Evolutionary conservation across 2,888 invertebrate genomes (phyloP).

Genomic region (Tenthredo livida): DNA sequence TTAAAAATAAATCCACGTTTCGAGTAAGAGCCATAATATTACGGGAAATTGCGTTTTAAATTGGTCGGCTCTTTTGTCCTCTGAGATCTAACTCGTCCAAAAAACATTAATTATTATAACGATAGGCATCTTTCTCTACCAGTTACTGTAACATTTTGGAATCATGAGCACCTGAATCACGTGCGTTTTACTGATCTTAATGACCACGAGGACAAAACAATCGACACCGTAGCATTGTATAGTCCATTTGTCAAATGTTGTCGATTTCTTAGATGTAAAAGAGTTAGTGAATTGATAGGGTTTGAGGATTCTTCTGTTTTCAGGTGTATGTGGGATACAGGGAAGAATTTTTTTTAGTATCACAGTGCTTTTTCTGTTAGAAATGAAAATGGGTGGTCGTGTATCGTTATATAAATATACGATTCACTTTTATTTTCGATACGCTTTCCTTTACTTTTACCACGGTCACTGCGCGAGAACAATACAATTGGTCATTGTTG

Average conservation of each 20-base stretch:
- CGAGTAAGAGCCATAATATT: background rate
- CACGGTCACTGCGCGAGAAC: conserved; percentile 42
- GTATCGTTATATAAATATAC: conserved; percentile 16
- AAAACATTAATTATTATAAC: background rate
- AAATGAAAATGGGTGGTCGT: background rate
- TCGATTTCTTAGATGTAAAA: background rate
- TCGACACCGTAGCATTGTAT: background rate
- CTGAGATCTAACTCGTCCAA: background rate
- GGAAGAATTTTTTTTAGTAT: background rate
- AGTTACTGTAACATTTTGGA: background rate
- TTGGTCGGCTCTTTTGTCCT: background rate
- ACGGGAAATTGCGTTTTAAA: background rate
- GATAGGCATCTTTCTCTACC: background rate
- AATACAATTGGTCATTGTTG: conserved; percentile 40
- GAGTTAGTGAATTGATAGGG: background rate
- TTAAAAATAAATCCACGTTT: background rate
- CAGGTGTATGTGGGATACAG: background rate
- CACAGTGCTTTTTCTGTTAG: background rate
- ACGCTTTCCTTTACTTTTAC: conserved; percentile 42
- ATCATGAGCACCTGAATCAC: background rate
- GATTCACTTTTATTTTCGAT: conserved; percentile 50
- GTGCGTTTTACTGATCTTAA: background rate
- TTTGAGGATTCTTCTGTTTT: background rate
- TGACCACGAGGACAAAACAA: background rate
- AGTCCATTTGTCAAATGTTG: background rate